These are phyloP conservation scores for Caenorhabditis briggsae DNA, from an alignment of 1,140 invertebrate species.

Conservation along the genomic window DNA sequence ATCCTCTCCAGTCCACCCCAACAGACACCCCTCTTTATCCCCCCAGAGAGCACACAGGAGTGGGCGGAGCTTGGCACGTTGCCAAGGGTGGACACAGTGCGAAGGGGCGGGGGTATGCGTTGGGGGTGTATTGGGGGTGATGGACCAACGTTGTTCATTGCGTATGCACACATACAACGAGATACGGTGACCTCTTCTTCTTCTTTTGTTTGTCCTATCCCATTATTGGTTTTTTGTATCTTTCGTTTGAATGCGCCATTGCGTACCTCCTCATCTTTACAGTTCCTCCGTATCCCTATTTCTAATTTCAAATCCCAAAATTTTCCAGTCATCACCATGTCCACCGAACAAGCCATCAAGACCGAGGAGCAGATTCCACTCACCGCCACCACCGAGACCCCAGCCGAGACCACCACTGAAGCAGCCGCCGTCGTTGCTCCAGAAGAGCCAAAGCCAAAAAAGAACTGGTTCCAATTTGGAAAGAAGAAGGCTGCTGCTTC, in stretches of 20 bases:
- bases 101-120: background rate
- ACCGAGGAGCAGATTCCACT: constrained; percentile 47
- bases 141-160: constrained; percentile 12
- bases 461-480: constrained; percentile 55
- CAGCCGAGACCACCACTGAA: background rate
- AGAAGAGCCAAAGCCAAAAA: constrained; percentile 56
- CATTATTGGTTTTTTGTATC: background rate
- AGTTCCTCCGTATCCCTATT: background rate
- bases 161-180: constrained; percentile 11
- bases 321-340: background rate
- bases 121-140: background rate
- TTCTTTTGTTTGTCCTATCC: constrained; percentile 4
- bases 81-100: constrained; percentile 15
- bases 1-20: constrained; percentile 1
- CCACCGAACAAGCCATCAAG: constrained; percentile 27
- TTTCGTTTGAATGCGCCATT: background rate
- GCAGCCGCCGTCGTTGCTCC: constrained; percentile 28
- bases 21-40: background rate
- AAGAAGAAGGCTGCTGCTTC: constrained; percentile 45
- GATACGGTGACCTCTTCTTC: constrained; percentile 20
- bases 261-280: background rate
- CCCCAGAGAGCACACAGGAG: background rate
- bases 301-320: background rate
- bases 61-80: constrained; percentile 33
- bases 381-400: background rate